Conservation (phyloP, 2,888 invertebrate genomes). For the Stenolophus ochropezus region DNA sequence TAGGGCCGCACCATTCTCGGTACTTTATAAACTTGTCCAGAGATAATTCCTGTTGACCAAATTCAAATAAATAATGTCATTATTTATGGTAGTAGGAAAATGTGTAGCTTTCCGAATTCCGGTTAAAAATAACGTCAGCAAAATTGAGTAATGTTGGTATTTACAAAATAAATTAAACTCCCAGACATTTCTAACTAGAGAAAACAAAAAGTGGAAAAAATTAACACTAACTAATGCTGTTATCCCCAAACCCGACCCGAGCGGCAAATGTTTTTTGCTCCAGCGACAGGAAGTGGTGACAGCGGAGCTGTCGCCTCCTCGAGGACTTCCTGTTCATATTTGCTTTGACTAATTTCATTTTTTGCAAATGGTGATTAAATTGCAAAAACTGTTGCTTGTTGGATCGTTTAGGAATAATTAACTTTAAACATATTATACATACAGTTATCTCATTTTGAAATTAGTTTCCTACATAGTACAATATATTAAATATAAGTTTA, state of each 20-base stretch:
- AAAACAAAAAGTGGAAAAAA: neutral
- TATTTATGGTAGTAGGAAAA: neutral
- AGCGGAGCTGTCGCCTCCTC: neutral
- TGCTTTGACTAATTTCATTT: neutral
- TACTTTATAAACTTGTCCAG: too few relatives aligned
- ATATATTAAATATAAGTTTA: too few relatives aligned
- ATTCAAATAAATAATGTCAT: too few relatives aligned
- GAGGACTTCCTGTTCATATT: neutral
- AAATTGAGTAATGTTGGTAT: neutral
- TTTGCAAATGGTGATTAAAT: neutral
- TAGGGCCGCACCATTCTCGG: too few relatives aligned
- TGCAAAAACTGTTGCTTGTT: too few relatives aligned
- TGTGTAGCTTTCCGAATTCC: neutral
- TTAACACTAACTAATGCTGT: neutral
- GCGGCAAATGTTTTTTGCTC: neutral
- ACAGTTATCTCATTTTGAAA: too few relatives aligned
- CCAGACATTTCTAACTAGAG: neutral
- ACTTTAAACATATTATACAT: too few relatives aligned
- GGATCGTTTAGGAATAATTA: neutral
- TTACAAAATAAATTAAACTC: slow-evolving; percentile 1
- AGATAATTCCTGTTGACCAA: too few relatives aligned
- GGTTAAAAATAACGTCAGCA: neutral
- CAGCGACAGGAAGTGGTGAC: neutral
- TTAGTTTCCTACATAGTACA: too few relatives aligned
- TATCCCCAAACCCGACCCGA: neutral